Base-by-base conservation (phyloP, 2,797 vertebrate species). In the Cygnus olor region DNA sequence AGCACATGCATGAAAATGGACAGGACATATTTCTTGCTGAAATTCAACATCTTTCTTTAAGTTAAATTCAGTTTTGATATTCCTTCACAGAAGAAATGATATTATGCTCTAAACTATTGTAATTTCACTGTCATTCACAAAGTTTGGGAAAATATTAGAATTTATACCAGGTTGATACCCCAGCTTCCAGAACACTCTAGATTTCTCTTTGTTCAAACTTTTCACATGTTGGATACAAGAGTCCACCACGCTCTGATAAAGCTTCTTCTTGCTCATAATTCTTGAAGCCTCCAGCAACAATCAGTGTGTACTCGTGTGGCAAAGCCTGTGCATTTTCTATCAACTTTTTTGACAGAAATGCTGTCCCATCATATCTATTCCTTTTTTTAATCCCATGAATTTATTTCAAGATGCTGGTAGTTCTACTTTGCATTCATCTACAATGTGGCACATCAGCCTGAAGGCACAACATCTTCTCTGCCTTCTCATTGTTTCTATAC, bases 261-360 rank as follows among this genome's bases (percentile, higher is more conserved):
- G 20, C 60, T 68, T 88, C 80, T 11, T 28, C 85, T 93, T 92
- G 56, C 64, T 96, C 89, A 66, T 93, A 87, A 88, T 93, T 95
- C 89, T 88, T 56, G 61, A 84, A 94, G 86, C 92, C 93, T 94
- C 44, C 15, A 94, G 96, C 88, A 96, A 63, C 72, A 93, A 96
- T 95, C 30, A 34, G 56, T 82, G 61, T 94, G 87, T 94, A 94
- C 40, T 97, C 80, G 93, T 80, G 88, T 95, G 95, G 88, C 89
- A 97, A 97, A 97, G 74, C 76, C 94, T 91, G 20, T 4, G 77
- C 82, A 80, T 97, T 97, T 97, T 94, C 94, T 92, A 94, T 96
- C 95, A 96, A 69, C 93, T 96, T 58, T 94, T 68, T 94, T 96
- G 94, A 97, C 92, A 96, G 96, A 93, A 97, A 93, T 88, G 68